A percentile compares a stretch with the other conserved stretches of the same genome.
Evolutionary conservation across 2,113 vertebrate genomes (phyloP).

Genomic region (Pangasianodon gigas): DNA sequence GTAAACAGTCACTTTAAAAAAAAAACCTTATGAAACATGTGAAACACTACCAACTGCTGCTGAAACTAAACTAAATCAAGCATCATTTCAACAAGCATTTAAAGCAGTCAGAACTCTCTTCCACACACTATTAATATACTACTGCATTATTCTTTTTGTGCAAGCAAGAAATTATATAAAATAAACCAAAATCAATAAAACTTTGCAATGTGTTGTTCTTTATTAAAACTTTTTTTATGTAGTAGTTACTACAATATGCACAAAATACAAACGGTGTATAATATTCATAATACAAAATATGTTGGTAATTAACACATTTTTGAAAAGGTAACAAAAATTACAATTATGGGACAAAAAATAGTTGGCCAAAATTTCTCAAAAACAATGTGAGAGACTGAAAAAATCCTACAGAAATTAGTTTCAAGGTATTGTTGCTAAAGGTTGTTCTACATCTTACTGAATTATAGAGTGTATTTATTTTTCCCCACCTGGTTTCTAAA

Average conservation of each 20-base stretch:
- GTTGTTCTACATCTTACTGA: no score
- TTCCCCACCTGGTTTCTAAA: no score
- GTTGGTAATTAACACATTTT: not conserved
- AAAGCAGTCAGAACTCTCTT: slow-evolving; percentile 55
- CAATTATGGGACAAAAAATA: not conserved
- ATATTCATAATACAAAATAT: no score
- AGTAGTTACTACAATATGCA: no score
- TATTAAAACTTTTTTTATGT: not conserved
- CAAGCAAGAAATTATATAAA: slow-evolving; percentile 43
- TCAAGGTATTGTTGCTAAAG: no score
- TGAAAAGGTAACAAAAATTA: not conserved
- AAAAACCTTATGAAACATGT: slow-evolving; percentile 22
- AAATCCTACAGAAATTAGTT: no score
- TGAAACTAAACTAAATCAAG: slow-evolving; percentile 43
- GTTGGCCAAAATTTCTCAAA: no score
- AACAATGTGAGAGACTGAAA: no score
- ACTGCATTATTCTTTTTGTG: slow-evolving; percentile 49
- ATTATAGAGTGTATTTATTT: no score
- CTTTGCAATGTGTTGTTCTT: not conserved
- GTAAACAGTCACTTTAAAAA: slow-evolving; percentile 60
- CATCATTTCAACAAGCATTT: slow-evolving; percentile 59
- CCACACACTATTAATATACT: slow-evolving; percentile 31
- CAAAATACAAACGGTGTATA: no score
- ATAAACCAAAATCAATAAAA: slow-evolving; percentile 9
- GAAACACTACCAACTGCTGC: slow-evolving; percentile 62